Conservation (phyloP, 2,888 invertebrate species). For the Phasia obesa region DNA sequence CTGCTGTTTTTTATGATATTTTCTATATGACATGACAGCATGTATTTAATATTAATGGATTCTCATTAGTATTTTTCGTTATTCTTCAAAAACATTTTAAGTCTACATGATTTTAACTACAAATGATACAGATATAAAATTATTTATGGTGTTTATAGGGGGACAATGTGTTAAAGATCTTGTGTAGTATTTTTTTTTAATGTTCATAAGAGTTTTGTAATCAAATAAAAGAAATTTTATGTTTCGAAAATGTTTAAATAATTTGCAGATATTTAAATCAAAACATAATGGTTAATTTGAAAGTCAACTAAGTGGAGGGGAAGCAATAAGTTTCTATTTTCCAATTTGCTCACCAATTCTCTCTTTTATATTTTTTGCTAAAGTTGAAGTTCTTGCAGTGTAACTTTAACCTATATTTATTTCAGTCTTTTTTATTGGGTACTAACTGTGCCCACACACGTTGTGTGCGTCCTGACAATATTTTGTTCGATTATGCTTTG, state of each 20-base stretch:
- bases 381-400: no score
- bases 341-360: no score
- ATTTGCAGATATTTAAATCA: slow-evolving; percentile 21
- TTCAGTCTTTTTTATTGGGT: no score
- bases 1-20: slow-evolving; percentile 64
- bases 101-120: slow-evolving; percentile 46
- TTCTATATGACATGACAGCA: slow-evolving; percentile 76
- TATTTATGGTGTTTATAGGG: not conserved
- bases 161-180: slow-evolving; percentile 15
- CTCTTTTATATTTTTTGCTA: no score
- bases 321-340: no score
- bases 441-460: no score
- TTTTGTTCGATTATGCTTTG: no score
- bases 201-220: not conserved
- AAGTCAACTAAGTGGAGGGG: not conserved
- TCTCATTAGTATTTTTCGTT: slow-evolving; percentile 76
- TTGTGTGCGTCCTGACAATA: no score
- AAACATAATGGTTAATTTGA: slow-evolving; percentile 10
- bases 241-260: not conserved
- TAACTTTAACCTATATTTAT: no score
- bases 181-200: not conserved
- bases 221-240: slow-evolving; percentile 11
- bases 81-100: slow-evolving; percentile 52
- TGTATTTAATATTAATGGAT: slow-evolving; percentile 79
- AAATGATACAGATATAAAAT: not conserved